Evolutionary conservation across 2,888 invertebrate genomes (phyloP), one percentile per base, ranked within the genome.

Genomic region (Adineta ricciae): DNA sequence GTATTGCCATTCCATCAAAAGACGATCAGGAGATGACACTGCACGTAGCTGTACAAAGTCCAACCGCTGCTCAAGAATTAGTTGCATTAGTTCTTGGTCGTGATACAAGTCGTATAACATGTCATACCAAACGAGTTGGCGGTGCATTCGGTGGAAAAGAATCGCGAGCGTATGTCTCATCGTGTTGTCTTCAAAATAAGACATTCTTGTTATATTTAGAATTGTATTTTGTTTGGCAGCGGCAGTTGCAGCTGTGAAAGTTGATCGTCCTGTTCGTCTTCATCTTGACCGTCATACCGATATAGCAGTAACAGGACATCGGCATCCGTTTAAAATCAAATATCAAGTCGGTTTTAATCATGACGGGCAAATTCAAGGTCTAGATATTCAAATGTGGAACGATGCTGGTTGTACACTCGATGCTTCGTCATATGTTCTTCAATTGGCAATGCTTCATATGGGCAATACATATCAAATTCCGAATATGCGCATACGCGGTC

Each of bases 91-190:
- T 93, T 7, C 91, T 96, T 52, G 52, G 52, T 52, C 19, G 19
- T 52, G 32, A 27, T 32, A 4, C 11, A 3, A 90, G 91, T 88
- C 93, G 93, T 88, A 92, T 97, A n/a, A 93, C 93, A 0, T 93
- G 93, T 27, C 93, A 93, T 87, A 94, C 94, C 0, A 95, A 96
- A 89, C 93, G 97, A 84, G 91, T 96, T 89, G 88, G 90, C 83
- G 97, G 97, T 38, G 97, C 96, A 46, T 97, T 97, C 90, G 97
- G 97, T 19, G 97, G 97, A 0, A 97, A 97, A 91, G 96, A 97
- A 90, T 94, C 94, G 0, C 92, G 95, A 52, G 19, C 52, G 52
- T 52, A 52, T 21, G 52, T 50, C 19, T 46, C 46, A 46, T 46
- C 46, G 5, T 11, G 5, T 46, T 46, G 8, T 8, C 46, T 46